Percentiles rank a stretch among this genome's conserved stretches.
These are phyloP conservation scores for Dolichopus griseipennis DNA, from an alignment of 2,888 invertebrate genomes.

Conservation along the genomic window DNA sequence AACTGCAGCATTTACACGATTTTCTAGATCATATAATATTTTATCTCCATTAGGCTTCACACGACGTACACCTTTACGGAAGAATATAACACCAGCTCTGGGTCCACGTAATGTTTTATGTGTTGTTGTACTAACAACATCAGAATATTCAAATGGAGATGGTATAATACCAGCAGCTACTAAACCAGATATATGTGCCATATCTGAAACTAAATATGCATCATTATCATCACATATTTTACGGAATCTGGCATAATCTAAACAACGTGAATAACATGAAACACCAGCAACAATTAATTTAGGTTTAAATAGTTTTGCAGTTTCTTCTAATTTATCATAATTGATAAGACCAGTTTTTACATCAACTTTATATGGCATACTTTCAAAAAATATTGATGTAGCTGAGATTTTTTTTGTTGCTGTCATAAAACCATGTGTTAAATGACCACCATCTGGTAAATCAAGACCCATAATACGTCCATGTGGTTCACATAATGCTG, in stretches of 20 bases:
- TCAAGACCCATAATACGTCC: constrained; percentile 95
- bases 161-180: constrained; percentile 84
- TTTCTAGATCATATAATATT: constrained; percentile 78
- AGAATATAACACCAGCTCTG: constrained; percentile 86
- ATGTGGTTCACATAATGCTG: constrained; percentile 79
- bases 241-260: constrained; percentile 85
- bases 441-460: constrained; percentile 93
- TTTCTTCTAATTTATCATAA: constrained; percentile 76
- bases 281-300: constrained; percentile 88
- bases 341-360: constrained; percentile 80
- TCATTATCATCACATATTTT: constrained; percentile 75
- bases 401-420: constrained; percentile 86
- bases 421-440: constrained; percentile 89
- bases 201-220: constrained; percentile 84
- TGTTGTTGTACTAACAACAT: constrained; percentile 90
- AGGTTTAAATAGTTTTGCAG: constrained; percentile 81
- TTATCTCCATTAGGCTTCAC: constrained; percentile 75
- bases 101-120: constrained; percentile 89
- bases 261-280: constrained; percentile 84
- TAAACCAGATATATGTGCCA: constrained; percentile 92
- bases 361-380: constrained; percentile 93
- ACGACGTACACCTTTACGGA: constrained; percentile 75
- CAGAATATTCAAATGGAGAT: constrained; percentile 81
- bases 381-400: constrained; percentile 95
- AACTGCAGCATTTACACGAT: constrained; percentile 69